Percentiles rank a stretch among this genome's conserved stretches.
Evolutionary conservation across 2,113 vertebrate species (phyloP).

Genomic region (Sapayoa aenigma): DNA sequence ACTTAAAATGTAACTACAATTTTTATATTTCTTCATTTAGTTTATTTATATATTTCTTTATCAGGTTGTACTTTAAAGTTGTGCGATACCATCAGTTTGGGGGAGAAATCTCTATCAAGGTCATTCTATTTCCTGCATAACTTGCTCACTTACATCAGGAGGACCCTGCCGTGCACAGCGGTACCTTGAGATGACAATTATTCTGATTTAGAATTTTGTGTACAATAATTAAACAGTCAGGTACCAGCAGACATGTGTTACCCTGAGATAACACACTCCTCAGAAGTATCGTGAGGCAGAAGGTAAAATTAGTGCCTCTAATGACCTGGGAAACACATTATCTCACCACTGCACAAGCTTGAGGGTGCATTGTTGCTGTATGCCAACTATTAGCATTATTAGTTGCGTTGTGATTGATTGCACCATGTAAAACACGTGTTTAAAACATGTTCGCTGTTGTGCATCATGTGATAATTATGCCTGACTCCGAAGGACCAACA

Average conservation of each 20-base stretch:
- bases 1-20: neutral
- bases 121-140: neutral
- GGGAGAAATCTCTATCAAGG: constrained; percentile 13
- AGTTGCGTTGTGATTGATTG: neutral
- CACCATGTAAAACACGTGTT: constrained; percentile 56
- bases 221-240: constrained; percentile 70
- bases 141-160: constrained; percentile 11
- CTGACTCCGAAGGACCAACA: neutral
- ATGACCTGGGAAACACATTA: constrained; percentile 52
- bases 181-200: constrained; percentile 39
- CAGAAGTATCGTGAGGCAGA: constrained; percentile 46
- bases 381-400: neutral
- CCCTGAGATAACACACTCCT: constrained; percentile 67
- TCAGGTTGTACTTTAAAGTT: neutral
- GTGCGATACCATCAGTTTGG: neutral
- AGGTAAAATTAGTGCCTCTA: constrained; percentile 44
- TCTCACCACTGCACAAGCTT: constrained; percentile 32
- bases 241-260: constrained; percentile 61
- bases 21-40: neutral
- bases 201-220: constrained; percentile 48
- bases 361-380: neutral
- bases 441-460: constrained; percentile 35
- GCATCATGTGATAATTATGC: neutral
- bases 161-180: neutral
- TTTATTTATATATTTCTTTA: neutral